Evolutionary conservation across 2,888 invertebrate species (phyloP), one percentile per base, ranked within the genome.

Genomic region (Eulithis testata): DNA sequence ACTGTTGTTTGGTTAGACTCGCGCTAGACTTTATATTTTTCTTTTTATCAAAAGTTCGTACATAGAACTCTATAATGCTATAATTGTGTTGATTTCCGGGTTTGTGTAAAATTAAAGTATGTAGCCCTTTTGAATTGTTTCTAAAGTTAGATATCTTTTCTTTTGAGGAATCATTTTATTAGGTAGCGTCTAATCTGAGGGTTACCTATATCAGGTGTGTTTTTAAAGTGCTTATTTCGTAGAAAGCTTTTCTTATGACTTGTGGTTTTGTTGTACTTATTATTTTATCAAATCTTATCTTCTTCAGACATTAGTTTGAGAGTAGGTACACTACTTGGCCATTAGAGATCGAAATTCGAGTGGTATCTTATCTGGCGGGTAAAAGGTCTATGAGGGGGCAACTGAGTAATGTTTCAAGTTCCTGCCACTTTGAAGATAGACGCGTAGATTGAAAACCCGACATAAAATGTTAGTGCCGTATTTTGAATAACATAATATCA

Each of bases 1-100:
- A 47, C 58, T 70, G 75, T 75, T 71, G 61, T 69, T 71, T 69
- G 59, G 68, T 21, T 71, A 61, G 68, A 55, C 57, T 66, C 55
- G 70, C 61, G 68, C 63, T 73, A 9, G 14, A 58, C 36, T 69
- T 65, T 60, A 57, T 63, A 57, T 65, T 65, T n/a, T 56, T 56
- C 11, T 53, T 58, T 37, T 36, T 0, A 8, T 36, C 9, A 12
- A 51, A 31, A 5, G 21, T 21, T 21, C 21, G 21, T 21, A 21
- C 21, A 21, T 21, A 21, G 1, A 21, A 21, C 21, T 21, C 21
- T 21, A 21, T 21, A 21, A 21, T 21, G 2, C 21, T 21, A 1
- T 21, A 21, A 1, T 21, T 21, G 21, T 21, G 21, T 21, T 21
- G 2, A 21, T 21, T 21, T 21, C 21, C 2, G 21, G 21, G 21